Evolutionary conservation across 2,888 invertebrate species (phyloP).

Genomic region (Alloscopus bannaensis): DNA sequence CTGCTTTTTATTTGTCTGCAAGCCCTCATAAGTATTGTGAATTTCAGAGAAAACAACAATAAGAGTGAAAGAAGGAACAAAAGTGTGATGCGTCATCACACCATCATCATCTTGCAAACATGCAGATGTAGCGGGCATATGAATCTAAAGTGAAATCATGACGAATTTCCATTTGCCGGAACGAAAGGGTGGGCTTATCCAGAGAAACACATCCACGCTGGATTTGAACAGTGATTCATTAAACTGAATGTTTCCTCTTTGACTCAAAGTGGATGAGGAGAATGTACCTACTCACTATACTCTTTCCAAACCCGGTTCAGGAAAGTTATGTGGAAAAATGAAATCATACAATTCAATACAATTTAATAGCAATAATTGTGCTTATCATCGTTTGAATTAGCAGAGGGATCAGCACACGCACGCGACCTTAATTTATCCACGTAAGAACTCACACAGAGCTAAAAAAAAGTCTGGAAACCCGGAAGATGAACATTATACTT

Average conservation of each 20-base stretch:
- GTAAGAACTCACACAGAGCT: constrained; percentile 23
- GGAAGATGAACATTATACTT: not conserved
- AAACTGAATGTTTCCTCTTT: too few species aligned
- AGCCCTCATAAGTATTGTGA: too few species aligned
- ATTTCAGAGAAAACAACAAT: too few species aligned
- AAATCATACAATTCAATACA: constrained; percentile 42
- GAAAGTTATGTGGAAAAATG: constrained; percentile 15
- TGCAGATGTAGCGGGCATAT: too few species aligned
- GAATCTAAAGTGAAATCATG: too few species aligned
- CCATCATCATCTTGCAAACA: constrained; percentile 9
- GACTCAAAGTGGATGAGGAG: too few species aligned
- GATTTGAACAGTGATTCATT: not conserved
- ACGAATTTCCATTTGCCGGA: too few species aligned
- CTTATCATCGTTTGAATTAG: constrained; percentile 37
- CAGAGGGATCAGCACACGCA: constrained; percentile 61
- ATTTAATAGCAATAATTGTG: constrained; percentile 45
- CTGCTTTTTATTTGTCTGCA: too few species aligned
- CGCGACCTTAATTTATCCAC: constrained; percentile 46
- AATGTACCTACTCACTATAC: too few species aligned
- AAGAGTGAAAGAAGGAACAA: too few species aligned
- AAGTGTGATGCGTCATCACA: constrained; percentile 26
- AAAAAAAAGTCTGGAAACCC: not conserved
- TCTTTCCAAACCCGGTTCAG: too few species aligned
- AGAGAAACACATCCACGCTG: too few species aligned
- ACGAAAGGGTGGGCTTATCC: constrained; percentile 16